Conservation (phyloP, 1,140 invertebrate genomes). For the Theocolax elegans region DNA sequence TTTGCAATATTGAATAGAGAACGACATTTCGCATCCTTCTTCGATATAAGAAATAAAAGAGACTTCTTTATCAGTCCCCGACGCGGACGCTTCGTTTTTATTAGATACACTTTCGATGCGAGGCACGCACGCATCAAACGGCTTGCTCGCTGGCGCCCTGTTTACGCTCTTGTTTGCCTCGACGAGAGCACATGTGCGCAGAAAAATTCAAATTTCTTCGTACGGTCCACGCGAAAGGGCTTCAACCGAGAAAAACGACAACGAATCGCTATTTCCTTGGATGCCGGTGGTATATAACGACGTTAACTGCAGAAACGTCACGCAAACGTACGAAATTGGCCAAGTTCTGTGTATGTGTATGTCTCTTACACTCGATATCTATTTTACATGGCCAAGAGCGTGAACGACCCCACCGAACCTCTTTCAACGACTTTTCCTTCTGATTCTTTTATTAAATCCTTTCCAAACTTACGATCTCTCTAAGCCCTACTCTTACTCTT, state of each 20-base stretch:
- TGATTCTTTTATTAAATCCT: too few species aligned
- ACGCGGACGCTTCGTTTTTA: neutral
- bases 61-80: too few species aligned
- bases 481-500: too few species aligned
- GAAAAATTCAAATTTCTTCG: neutral
- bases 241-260: neutral
- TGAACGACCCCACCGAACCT: too few species aligned
- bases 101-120: slow-evolving; percentile 1
- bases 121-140: slow-evolving; percentile 46
- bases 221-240: neutral
- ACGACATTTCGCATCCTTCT: too few species aligned
- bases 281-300: neutral
- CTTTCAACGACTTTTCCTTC: too few species aligned
- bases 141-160: slow-evolving; percentile 34
- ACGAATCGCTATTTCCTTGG: neutral
- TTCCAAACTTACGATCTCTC: too few species aligned
- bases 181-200: neutral
- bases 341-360: too few species aligned
- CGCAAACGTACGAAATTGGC: neutral
- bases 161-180: slow-evolving; percentile 48
- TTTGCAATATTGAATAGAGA: too few species aligned
- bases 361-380: too few species aligned
- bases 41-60: too few species aligned
- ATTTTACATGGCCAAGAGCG: too few species aligned
- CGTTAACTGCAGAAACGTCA: slow-evolving; percentile 6